Conservation (phyloP, 2,888 invertebrate genomes). For the Cheilosia pagana region DNA sequence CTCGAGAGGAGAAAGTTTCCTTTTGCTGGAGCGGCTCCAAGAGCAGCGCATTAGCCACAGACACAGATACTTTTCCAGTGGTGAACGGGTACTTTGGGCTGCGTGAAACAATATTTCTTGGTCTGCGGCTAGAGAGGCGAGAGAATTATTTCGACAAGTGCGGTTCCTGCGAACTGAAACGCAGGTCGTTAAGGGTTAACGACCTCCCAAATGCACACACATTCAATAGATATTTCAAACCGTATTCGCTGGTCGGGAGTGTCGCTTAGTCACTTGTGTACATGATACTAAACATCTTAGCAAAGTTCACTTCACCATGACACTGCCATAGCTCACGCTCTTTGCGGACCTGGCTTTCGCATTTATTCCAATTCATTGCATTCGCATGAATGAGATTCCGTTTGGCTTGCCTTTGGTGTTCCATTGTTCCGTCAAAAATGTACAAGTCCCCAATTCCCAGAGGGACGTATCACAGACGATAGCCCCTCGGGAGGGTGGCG, state of each 20-base stretch:
- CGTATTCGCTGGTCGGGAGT: neutral
- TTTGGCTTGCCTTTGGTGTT: conserved; percentile 25
- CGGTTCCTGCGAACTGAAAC: conserved; percentile 12
- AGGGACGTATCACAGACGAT: conserved; percentile 62
- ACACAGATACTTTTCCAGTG: conserved; percentile 47
- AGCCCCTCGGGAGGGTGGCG: conserved; percentile 31
- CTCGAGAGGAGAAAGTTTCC: conserved; percentile 53
- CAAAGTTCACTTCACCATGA: conserved; percentile 35
- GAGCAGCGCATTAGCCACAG: conserved; percentile 54
- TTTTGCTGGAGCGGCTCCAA: conserved; percentile 60
- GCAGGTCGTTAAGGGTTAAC: conserved; percentile 42
- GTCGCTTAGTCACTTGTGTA: neutral
- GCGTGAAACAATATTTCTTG: conserved; percentile 64
- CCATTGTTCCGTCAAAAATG: conserved; percentile 58
- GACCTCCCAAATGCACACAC: conserved; percentile 3
- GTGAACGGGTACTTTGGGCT: conserved; percentile 19
- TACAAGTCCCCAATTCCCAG: conserved; percentile 59
- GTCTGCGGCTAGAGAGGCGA: conserved; percentile 43
- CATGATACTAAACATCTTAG: neutral
- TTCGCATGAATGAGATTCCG: conserved; percentile 24
- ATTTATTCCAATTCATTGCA: conserved; percentile 57
- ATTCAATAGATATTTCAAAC: conserved; percentile 10
- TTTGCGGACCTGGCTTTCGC: conserved; percentile 39
- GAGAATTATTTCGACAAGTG: conserved; percentile 36
- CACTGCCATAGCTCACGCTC: conserved; percentile 40